Evolutionary conservation across 2,113 vertebrate genomes (phyloP).

Genomic region (Silurus glanis): DNA sequence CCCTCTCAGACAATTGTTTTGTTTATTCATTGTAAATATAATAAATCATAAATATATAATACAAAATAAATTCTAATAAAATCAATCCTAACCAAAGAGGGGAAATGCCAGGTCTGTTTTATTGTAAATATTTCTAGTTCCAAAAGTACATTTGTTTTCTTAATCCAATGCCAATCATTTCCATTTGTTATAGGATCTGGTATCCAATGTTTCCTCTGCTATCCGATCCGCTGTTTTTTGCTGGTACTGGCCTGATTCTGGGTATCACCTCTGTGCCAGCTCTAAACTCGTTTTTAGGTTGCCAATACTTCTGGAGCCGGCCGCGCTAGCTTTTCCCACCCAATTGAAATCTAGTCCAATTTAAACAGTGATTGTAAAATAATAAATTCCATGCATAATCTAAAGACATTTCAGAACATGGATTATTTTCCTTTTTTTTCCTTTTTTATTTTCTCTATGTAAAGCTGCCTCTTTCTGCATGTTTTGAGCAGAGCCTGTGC

Average conservation of each 20-base stretch:
- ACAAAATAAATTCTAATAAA: background rate
- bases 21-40: background rate
- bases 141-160: background rate
- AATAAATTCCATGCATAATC: background rate
- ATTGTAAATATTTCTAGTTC: background rate
- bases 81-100: background rate
- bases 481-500: conserved; percentile 12
- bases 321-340: background rate
- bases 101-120: background rate
- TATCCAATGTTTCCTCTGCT: background rate
- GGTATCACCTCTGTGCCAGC: too few species aligned
- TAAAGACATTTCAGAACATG: background rate
- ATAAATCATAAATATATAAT: background rate
- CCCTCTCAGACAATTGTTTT: background rate
- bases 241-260: background rate
- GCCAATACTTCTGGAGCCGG: background rate
- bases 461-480: background rate
- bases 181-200: background rate
- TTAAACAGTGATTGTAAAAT: background rate
- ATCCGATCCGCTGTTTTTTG: background rate
- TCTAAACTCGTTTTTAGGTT: background rate
- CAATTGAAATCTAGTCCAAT: conserved; percentile 8
- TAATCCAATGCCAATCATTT: background rate
- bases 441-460: background rate
- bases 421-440: background rate